These are phyloP conservation scores for Dasysyrphus albostriatus DNA, from an alignment of 2,888 invertebrate species.

Conservation along the genomic window DNA sequence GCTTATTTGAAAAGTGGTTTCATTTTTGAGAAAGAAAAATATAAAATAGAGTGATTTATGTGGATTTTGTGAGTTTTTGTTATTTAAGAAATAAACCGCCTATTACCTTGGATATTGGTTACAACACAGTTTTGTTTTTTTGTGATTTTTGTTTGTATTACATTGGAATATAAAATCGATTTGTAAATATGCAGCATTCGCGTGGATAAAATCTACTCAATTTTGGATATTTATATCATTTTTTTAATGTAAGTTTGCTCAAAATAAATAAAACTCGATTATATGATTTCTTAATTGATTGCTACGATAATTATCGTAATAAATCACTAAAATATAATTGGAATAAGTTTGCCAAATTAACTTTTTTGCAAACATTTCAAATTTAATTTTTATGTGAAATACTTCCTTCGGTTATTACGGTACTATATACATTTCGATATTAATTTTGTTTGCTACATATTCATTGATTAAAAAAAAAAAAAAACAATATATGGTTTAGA, in stretches of 20 bases:
- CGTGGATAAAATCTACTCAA: constrained; percentile 60
- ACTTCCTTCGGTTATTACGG: not conserved
- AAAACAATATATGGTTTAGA: not conserved
- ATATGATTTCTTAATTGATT: constrained; percentile 2
- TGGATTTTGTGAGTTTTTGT: constrained; percentile 3
- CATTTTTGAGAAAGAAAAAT: not conserved
- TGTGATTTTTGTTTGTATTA: constrained; percentile 1
- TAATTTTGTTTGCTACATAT: not conserved
- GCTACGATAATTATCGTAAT: not conserved
- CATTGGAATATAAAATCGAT: constrained; percentile 48
- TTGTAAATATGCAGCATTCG: constrained; percentile 63
- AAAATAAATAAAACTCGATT: not conserved
- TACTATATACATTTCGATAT: too few relatives aligned
- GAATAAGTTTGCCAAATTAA: constrained; percentile 27
- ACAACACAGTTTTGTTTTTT: constrained; percentile 32
- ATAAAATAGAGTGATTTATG: constrained; percentile 12
- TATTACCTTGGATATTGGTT: constrained; percentile 70
- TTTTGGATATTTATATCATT: constrained; percentile 50
- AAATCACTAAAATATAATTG: constrained; percentile 17
- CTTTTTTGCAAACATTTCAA: constrained; percentile 20
- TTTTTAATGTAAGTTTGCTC: constrained; percentile 34
- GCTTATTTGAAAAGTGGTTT: constrained; percentile 44
- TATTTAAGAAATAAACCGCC: constrained; percentile 17
- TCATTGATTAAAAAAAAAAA: not conserved
- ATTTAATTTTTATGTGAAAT: constrained; percentile 5